Percentiles rank a stretch among this genome's conserved stretches.
phyloP scores from a whole-genome alignment of 2,888 invertebrate species.

The Synanthedon formicaeformis region DNA sequence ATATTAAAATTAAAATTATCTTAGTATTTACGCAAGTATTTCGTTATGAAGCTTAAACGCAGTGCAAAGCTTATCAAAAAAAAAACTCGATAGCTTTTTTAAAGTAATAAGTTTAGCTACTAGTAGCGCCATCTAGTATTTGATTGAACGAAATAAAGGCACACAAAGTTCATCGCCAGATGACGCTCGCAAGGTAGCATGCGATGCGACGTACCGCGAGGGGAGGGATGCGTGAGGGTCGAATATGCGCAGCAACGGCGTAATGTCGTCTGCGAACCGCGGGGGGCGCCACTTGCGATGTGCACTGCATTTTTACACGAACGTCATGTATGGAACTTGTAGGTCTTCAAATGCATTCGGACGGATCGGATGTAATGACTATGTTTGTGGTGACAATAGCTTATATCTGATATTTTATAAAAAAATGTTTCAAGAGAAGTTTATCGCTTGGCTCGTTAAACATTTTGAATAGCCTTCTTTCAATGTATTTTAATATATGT shows the following conservation, averaged over 20 bases:
- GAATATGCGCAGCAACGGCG: constrained; percentile 81
- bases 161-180: constrained; percentile 53
- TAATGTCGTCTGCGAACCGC: constrained; percentile 82
- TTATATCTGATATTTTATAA: too few species aligned
- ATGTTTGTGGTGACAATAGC: too few species aligned
- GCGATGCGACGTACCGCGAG: constrained; percentile 64
- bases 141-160: constrained; percentile 20
- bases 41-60: constrained; percentile 10
- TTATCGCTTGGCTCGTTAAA: too few species aligned
- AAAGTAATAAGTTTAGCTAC: constrained; percentile 9
- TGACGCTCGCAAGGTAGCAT: constrained; percentile 24
- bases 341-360: too few species aligned
- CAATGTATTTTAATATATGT: too few species aligned
- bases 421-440: too few species aligned
- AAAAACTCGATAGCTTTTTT: background rate
- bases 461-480: too few species aligned
- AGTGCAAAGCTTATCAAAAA: constrained; percentile 16
- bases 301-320: constrained; percentile 63
- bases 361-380: too few species aligned
- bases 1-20: background rate
- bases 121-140: constrained; percentile 44
- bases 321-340: too few species aligned
- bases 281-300: constrained; percentile 89
- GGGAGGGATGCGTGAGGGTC: constrained; percentile 76
- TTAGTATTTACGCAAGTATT: background rate